These are phyloP conservation scores for Abrostola triplasia DNA, from an alignment of 2,888 invertebrate genomes.

Conservation along the genomic window DNA sequence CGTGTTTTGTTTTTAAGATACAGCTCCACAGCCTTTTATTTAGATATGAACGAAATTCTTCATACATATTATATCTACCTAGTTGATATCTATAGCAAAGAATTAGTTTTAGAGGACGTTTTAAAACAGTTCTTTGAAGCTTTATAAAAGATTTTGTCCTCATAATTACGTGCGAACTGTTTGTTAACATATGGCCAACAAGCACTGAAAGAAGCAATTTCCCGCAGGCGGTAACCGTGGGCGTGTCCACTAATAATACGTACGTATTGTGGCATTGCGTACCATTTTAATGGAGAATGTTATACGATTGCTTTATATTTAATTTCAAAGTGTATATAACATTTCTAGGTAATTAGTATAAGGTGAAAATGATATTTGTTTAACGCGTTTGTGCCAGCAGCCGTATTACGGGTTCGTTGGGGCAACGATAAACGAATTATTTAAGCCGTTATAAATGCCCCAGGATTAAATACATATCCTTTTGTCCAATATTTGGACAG, in stretches of 20 bases:
- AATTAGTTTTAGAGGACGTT: too few relatives aligned
- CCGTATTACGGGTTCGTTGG: conserved; percentile 7
- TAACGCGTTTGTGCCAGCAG: conserved; percentile 12
- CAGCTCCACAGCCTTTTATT: background rate
- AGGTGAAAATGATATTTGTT: conserved; percentile 15
- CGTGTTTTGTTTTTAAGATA: background rate
- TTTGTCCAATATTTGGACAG: conserved; percentile 14
- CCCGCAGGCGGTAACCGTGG: background rate
- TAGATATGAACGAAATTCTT: too few relatives aligned
- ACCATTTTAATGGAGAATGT: too few relatives aligned
- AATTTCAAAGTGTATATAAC: background rate
- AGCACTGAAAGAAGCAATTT: conserved; percentile 1
- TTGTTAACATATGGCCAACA: background rate
- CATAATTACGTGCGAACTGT: too few relatives aligned
- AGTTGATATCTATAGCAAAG: too few relatives aligned
- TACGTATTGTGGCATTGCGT: too few relatives aligned
- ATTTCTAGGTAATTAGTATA: background rate
- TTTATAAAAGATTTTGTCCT: too few relatives aligned
- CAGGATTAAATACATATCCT: conserved; percentile 19
- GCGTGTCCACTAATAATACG: too few relatives aligned
- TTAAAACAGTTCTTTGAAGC: too few relatives aligned
- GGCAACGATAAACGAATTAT: conserved; percentile 12
- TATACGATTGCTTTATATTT: background rate
- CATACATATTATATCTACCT: too few relatives aligned
- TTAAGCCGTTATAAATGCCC: conserved; percentile 21